Evolutionary conservation across 2,888 invertebrate species (phyloP).

Genomic region (Trichopria drosophilae): DNA sequence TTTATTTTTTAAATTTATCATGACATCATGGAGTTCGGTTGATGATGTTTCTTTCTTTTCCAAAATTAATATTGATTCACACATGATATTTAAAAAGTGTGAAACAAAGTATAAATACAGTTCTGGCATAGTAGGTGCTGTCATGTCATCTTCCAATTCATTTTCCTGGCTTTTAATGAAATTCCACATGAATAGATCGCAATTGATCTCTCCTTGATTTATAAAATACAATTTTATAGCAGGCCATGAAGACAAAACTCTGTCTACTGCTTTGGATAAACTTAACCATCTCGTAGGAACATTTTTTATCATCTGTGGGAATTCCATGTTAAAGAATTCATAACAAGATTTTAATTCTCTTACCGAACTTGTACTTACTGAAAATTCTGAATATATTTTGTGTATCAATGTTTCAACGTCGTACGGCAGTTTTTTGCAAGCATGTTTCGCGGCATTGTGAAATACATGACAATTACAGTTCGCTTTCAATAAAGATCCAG

Average conservation of each 20-base stretch:
- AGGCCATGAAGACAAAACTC: too few species aligned
- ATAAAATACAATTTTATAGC: too few species aligned
- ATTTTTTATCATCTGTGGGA: constrained; percentile 17
- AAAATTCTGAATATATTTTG: too few species aligned
- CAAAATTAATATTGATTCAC: too few species aligned
- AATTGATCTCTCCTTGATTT: constrained; percentile 13
- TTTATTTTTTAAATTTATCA: too few species aligned
- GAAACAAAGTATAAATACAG: too few species aligned
- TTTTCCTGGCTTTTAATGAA: constrained; percentile 20
- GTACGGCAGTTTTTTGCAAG: constrained; percentile 15
- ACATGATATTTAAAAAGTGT: too few species aligned
- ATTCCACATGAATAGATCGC: constrained; percentile 9
- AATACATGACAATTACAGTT: too few species aligned
- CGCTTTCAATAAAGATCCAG: too few species aligned
- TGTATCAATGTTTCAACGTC: constrained; percentile 13
- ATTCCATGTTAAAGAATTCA: constrained; percentile 19
- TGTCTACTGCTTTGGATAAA: constrained; percentile 16
- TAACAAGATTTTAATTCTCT: constrained; percentile 16
- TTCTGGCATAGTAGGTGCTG: constrained; percentile 10
- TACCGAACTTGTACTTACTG: constrained; percentile 10
- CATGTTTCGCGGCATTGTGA: constrained; percentile 14
- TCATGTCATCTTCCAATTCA: constrained; percentile 14
- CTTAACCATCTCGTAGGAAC: constrained; percentile 23
- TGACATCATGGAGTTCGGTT: too few species aligned
- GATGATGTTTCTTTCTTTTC: too few species aligned